These are phyloP conservation scores for Xiphydria camelus DNA, from an alignment of 2,888 invertebrate species.

Conservation along the genomic window DNA sequence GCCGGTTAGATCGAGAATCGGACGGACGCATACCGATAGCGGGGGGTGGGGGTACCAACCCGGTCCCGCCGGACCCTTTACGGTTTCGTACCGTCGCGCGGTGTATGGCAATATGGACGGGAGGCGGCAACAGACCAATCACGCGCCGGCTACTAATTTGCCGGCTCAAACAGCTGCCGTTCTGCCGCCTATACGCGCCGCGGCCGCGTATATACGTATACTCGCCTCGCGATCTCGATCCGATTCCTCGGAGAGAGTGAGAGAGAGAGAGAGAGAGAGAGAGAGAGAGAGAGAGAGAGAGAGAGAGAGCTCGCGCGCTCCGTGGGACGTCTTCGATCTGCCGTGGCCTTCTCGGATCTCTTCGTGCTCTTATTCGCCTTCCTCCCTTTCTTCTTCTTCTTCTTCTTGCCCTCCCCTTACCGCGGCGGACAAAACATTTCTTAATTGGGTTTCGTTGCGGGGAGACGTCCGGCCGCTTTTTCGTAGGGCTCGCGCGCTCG, in stretches of 20 bases:
- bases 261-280: neutral
- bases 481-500: conserved; percentile 19
- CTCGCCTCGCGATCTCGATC: conserved; percentile 42
- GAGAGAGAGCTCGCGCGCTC: no score
- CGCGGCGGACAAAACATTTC: conserved; percentile 57
- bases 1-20: no score
- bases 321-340: conserved; percentile 49
- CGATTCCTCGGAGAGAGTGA: conserved; percentile 25
- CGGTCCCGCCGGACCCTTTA: neutral
- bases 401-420: conserved; percentile 33
- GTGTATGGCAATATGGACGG: conserved; percentile 51
- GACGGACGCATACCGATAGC: neutral
- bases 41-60: neutral
- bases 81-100: conserved; percentile 24
- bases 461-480: conserved; percentile 33
- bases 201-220: conserved; percentile 31
- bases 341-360: conserved; percentile 24
- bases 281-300: conserved; percentile 1
- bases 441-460: conserved; percentile 57
- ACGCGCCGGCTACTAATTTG: conserved; percentile 58
- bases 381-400: conserved; percentile 25
- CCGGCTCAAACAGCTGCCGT: conserved; percentile 57
- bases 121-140: conserved; percentile 58
- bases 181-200: conserved; percentile 52
- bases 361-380: conserved; percentile 30